Evolutionary conservation across 1,140 invertebrate species (phyloP), one percentile per base, ranked within the genome.

Genomic region (Aphaenogaster rudis): DNA sequence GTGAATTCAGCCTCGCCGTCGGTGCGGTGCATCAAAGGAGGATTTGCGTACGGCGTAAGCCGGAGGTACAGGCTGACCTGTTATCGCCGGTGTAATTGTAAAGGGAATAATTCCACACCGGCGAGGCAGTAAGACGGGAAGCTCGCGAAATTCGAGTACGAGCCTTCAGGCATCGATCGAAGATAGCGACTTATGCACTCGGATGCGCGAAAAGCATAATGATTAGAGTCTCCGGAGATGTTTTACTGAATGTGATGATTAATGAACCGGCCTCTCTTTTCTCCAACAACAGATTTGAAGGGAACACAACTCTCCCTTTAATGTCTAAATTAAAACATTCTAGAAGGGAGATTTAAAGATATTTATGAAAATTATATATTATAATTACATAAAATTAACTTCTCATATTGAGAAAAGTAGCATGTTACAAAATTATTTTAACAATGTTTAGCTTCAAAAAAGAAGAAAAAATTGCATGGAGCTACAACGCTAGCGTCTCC

Each of bases 51-150:
- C 80, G 67, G 67, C 54, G 80, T 82, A 82, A 72, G 69, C 42
- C 67, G 39, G 21, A 61, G 52, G 39, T 84, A 74, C 52, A 63
- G 52, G n/a, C 54, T 61, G 54, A 76, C 39, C 80, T 84, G 80
- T 74, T 84, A 76, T 76, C 80, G 42, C 69, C 42, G 80, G 61
- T 84, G 80, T 84, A 76, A 84, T 84, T 76, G 69, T 82, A 82
- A 82, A 61, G 67, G 54, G 54, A 82, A 61, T 59, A 59, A 82
- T 74, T 82, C 67, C 13, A n/a, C 52, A 8, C 17, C 67, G 80
- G 36, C 39, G 67, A 72, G 36, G 48, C 48, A 21, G 78, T 45
- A 72, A 72, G 39, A 61, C 54, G 39, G 69, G 42, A 63, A 74
- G 59, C 54, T 63, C 69, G 69, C 33, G 69, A 76, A 84, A 76